Evolutionary conservation across 2,797 vertebrate species (phyloP).

Genomic region (Chelon labrosus): DNA sequence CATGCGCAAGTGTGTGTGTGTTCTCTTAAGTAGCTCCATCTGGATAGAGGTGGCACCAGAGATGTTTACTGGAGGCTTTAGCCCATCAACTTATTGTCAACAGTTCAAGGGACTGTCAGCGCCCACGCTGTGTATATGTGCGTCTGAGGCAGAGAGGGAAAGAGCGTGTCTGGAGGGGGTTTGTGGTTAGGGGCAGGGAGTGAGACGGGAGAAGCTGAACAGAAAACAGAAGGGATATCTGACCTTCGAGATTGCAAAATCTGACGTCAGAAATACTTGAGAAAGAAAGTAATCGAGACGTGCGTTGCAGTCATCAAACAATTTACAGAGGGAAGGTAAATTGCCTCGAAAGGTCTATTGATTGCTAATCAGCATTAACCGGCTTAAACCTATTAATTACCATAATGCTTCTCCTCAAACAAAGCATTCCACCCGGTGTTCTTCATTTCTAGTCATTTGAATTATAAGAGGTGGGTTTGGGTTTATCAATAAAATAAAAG

Average conservation of each 20-base stretch:
- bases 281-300: neutral
- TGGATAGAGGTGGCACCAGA: conserved; percentile 86
- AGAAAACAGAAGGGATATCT: conserved; percentile 45
- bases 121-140: conserved; percentile 59
- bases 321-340: too few species aligned
- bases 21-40: conserved; percentile 83
- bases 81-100: conserved; percentile 88
- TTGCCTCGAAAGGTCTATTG: too few species aligned
- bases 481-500: too few species aligned
- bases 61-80: conserved; percentile 87
- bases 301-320: too few species aligned
- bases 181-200: conserved; percentile 50
- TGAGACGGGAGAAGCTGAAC: conserved; percentile 32
- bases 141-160: conserved; percentile 48
- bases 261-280: neutral
- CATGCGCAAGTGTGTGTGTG: conserved; percentile 47
- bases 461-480: too few species aligned
- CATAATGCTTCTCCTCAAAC: too few species aligned
- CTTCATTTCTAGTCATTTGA: too few species aligned
- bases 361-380: too few species aligned
- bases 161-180: conserved; percentile 61
- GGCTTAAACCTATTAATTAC: too few species aligned
- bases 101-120: conserved; percentile 87
- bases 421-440: too few species aligned
- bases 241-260: conserved; percentile 28